Conservation (phyloP, 2,113 vertebrate genomes). For the Manacus vitellinus region DNA sequence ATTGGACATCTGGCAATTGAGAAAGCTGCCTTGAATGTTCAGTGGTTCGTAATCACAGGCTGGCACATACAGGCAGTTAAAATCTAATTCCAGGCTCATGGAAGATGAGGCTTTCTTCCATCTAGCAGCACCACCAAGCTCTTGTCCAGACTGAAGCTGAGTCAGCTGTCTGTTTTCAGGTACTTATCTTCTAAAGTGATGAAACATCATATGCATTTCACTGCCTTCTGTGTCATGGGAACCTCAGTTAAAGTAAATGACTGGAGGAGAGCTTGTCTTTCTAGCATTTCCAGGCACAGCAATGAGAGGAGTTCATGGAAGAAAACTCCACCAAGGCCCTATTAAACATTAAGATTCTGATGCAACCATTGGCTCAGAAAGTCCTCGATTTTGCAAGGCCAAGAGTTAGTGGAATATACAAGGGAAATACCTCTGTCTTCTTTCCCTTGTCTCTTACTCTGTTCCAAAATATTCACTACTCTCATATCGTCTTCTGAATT, state of each 20-base stretch:
- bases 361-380: background rate
- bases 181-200: conserved; percentile 28
- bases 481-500: background rate
- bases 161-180: conserved; percentile 46
- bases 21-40: background rate
- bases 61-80: background rate
- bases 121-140: background rate
- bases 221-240: background rate
- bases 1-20: background rate
- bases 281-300: background rate
- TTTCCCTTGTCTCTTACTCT: background rate
- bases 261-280: background rate
- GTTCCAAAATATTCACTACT: background rate
- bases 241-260: background rate
- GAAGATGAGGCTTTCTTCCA: background rate
- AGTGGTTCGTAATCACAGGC: background rate
- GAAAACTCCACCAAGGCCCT: background rate
- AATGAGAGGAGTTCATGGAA: background rate
- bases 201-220: conserved; percentile 2
- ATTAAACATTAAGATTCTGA: conserved; percentile 9
- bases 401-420: background rate
- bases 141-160: background rate
- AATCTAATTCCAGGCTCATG: background rate
- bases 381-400: background rate
- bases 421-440: background rate